A percentile compares a stretch with the other conserved stretches of the same genome.
Evolutionary conservation across 1,140 invertebrate genomes (phyloP).

Genomic region (Monochamus saltuarius): DNA sequence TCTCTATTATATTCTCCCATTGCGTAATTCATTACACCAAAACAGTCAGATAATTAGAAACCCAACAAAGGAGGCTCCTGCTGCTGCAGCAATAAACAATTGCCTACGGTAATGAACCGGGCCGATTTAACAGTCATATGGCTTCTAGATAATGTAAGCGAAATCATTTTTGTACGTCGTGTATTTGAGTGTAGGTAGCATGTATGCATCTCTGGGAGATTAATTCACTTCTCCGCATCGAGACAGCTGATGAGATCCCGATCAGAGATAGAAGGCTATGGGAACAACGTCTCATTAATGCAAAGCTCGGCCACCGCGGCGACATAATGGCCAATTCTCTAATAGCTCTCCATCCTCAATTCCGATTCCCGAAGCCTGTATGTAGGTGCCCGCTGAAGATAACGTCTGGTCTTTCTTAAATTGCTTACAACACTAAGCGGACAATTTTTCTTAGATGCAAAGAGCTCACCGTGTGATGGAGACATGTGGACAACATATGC

Average conservation of each 20-base stretch:
- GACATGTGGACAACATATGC: too few species aligned
- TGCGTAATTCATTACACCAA: too few species aligned
- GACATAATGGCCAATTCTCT: constrained; percentile 25
- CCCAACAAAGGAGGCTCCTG: constrained; percentile 15
- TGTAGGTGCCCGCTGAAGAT: too few species aligned
- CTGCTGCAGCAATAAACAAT: constrained; percentile 15
- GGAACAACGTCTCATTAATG: constrained; percentile 45
- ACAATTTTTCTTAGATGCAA: too few species aligned
- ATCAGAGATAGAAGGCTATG: constrained; percentile 37
- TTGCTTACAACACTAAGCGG: too few species aligned
- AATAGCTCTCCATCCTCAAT: constrained; percentile 12
- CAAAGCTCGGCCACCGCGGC: constrained; percentile 33
- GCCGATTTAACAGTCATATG: constrained; percentile 4
- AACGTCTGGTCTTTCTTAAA: too few species aligned
- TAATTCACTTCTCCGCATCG: constrained; percentile 35
- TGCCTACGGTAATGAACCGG: constrained; percentile 15
- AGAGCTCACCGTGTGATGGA: too few species aligned
- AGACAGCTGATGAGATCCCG: constrained; percentile 42
- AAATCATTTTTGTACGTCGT: background rate
- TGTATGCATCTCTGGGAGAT: constrained; percentile 26
- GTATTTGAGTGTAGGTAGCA: constrained; percentile 6
- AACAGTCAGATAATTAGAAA: too few species aligned
- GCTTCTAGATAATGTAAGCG: background rate
- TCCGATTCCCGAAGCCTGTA: constrained; percentile 2
- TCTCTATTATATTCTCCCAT: too few species aligned